Evolutionary conservation across 2,797 vertebrate species (phyloP).

Genomic region (Anguilla pacifica): DNA sequence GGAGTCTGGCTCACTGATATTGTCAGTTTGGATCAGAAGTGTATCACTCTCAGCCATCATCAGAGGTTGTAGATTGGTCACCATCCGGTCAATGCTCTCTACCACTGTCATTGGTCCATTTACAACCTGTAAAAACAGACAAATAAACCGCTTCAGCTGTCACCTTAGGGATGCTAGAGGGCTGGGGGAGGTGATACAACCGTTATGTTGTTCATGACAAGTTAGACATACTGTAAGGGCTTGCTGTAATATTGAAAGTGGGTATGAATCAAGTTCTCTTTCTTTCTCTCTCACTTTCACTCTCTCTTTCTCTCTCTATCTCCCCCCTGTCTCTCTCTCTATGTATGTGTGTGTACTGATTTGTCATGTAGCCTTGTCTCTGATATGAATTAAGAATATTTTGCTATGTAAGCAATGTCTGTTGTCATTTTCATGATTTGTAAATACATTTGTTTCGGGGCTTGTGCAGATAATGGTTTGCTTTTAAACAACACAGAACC

Average conservation of each 20-base stretch:
- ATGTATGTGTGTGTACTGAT: neutral
- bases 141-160: constrained; percentile 54
- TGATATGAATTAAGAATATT: neutral
- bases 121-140: constrained; percentile 70
- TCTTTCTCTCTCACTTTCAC: neutral
- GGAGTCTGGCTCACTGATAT: constrained; percentile 73
- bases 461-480: neutral
- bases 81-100: constrained; percentile 78
- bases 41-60: constrained; percentile 67
- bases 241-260: constrained; percentile 5
- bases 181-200: constrained; percentile 32
- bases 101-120: constrained; percentile 86
- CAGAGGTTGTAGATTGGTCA: constrained; percentile 69
- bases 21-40: constrained; percentile 69
- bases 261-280: neutral
- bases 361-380: neutral
- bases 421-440: neutral
- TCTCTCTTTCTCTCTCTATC: neutral
- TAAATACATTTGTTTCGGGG: neutral
- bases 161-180: constrained; percentile 65
- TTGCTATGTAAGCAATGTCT: neutral
- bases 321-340: too few species aligned
- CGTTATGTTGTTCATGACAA: neutral
- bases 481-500: neutral
- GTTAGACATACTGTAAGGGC: constrained; percentile 17